Evolutionary conservation across 2,797 vertebrate species (phyloP).

Genomic region (Danionella dracula): DNA sequence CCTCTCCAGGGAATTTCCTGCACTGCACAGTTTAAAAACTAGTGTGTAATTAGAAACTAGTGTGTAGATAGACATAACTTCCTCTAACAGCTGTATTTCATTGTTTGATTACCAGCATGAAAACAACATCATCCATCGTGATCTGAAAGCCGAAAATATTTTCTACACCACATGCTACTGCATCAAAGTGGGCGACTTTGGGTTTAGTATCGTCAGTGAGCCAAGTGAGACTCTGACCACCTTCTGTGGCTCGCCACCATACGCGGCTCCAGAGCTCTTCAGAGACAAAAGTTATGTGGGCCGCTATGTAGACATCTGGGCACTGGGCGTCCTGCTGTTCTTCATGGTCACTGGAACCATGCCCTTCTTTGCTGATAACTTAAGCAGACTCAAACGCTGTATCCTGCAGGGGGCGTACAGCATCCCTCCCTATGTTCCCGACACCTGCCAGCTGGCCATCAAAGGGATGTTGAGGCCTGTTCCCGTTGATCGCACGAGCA

Average conservation of each 20-base stretch:
- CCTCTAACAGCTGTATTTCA: neutral
- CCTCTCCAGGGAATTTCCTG: no score
- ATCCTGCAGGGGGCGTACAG: constrained; percentile 68
- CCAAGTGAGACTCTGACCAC: constrained; percentile 59
- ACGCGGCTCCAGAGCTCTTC: constrained; percentile 74
- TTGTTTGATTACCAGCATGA: constrained; percentile 64
- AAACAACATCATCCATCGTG: constrained; percentile 71
- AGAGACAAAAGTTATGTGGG: constrained; percentile 68
- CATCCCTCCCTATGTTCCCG: constrained; percentile 63
- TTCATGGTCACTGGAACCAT: constrained; percentile 68
- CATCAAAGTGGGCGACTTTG: constrained; percentile 76
- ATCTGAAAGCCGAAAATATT: constrained; percentile 75
- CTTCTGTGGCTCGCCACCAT: constrained; percentile 74
- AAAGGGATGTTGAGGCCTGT: constrained; percentile 64
- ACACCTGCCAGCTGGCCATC: constrained; percentile 63
- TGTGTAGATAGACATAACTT: no score
- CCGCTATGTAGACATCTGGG: constrained; percentile 69
- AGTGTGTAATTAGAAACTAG: no score
- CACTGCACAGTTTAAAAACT: no score
- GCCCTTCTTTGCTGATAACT: constrained; percentile 67
- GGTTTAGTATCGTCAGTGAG: constrained; percentile 63
- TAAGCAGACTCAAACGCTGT: constrained; percentile 64
- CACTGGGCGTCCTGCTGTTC: constrained; percentile 71
- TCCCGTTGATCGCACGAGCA: constrained; percentile 59
- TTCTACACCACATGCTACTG: constrained; percentile 72